Evolutionary conservation across 2,797 vertebrate species (phyloP).

Genomic region (Chloroceryle amazona): DNA sequence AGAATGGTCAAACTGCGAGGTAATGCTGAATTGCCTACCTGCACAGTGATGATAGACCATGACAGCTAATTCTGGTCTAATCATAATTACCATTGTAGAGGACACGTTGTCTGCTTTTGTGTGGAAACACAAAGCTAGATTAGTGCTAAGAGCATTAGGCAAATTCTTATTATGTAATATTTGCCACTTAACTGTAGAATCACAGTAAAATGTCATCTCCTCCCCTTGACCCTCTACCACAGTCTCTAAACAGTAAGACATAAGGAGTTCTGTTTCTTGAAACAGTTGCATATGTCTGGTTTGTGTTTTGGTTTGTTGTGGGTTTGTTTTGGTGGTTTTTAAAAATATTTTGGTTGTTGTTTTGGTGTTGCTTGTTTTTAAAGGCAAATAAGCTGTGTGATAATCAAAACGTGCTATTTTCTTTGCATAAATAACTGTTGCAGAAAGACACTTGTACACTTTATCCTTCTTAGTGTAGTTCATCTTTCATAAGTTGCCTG

Average conservation of each 20-base stretch:
- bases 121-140: neutral
- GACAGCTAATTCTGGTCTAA: neutral
- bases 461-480: neutral
- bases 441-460: neutral
- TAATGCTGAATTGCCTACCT: neutral
- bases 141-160: neutral
- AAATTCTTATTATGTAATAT: neutral
- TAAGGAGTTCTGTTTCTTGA: neutral
- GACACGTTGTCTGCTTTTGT: neutral
- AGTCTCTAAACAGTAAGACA: neutral
- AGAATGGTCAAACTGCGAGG: neutral
- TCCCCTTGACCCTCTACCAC: neutral
- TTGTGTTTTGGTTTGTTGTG: neutral
- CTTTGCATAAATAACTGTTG: neutral
- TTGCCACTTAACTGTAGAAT: neutral
- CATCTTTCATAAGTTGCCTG: neutral
- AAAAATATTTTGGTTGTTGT: no score
- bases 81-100: neutral
- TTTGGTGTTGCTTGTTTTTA: neutral
- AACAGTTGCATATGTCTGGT: neutral
- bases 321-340: no score
- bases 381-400: neutral
- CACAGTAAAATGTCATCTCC: neutral
- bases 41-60: neutral
- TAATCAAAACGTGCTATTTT: neutral